phyloP scores from a whole-genome alignment of 2,888 invertebrate species.

The Herminia tarsipennalis region DNA sequence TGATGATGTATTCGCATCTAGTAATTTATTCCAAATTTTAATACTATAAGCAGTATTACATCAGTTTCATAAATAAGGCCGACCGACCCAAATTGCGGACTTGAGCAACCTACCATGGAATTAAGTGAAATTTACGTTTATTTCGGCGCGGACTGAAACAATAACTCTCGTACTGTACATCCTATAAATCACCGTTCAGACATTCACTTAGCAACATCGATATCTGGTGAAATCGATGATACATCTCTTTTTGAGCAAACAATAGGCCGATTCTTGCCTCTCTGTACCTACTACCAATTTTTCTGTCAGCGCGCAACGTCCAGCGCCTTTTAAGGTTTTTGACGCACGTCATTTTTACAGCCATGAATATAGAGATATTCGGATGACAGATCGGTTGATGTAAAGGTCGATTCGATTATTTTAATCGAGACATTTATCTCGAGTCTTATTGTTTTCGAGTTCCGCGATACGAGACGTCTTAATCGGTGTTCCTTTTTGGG shows the following conservation, averaged over 20 bases:
- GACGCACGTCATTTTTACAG: constrained; percentile 68
- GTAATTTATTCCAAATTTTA: background rate
- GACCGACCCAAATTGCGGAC: constrained; percentile 29
- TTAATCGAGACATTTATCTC: constrained; percentile 79
- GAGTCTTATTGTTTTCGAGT: constrained; percentile 73
- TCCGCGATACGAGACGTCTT: constrained; percentile 70
- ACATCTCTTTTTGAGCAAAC: constrained; percentile 63
- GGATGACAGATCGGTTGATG: constrained; percentile 64
- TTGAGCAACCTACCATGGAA: constrained; percentile 25
- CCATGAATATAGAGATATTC: constrained; percentile 69
- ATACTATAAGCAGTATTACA: constrained; percentile 16
- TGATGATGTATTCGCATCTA: too few relatives aligned
- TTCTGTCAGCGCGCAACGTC: constrained; percentile 62
- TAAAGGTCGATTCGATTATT: constrained; percentile 77
- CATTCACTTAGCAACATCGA: constrained; percentile 48
- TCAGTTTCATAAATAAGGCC: constrained; percentile 31
- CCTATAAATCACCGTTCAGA: constrained; percentile 52
- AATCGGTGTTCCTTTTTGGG: constrained; percentile 66
- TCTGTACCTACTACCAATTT: constrained; percentile 60
- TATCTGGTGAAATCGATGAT: constrained; percentile 60
- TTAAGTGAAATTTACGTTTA: constrained; percentile 37
- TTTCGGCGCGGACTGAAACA: constrained; percentile 29
- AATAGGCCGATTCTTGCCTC: constrained; percentile 64
- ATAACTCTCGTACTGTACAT: constrained; percentile 42
- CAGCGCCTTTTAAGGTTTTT: constrained; percentile 62